Percentiles rank a stretch among this genome's conserved stretches.
Conservation (phyloP, 2,797 vertebrate species). For the Acrossocheilus wenchowensis region DNA sequence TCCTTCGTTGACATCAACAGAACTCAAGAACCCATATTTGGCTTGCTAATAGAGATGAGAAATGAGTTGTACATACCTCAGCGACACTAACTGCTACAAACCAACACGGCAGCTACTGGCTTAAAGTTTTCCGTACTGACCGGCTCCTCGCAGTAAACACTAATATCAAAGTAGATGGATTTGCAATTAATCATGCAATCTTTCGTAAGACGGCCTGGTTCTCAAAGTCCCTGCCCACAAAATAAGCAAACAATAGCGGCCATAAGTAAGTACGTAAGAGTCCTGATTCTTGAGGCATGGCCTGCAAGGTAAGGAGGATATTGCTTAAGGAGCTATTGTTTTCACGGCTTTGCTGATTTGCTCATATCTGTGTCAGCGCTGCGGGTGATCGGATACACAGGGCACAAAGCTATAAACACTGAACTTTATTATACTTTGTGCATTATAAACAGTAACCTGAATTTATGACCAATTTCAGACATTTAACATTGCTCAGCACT, state of each 20-base stretch:
- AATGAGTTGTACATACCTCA: slow-evolving; percentile 54
- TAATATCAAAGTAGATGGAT: slow-evolving; percentile 73
- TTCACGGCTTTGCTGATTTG: slow-evolving; percentile 11
- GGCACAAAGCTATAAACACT: neutral
- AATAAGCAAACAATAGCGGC: slow-evolving; percentile 27
- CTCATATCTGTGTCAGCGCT: slow-evolving; percentile 14
- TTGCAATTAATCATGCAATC: slow-evolving; percentile 62
- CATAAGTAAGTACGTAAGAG: slow-evolving; percentile 12
- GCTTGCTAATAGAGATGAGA: neutral
- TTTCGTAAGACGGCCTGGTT: slow-evolving; percentile 60
- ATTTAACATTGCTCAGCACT: neutral
- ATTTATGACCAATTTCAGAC: neutral
- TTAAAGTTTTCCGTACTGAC: slow-evolving; percentile 50
- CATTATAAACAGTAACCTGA: slow-evolving; percentile 4
- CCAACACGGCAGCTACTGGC: slow-evolving; percentile 51
- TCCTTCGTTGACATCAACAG: neutral
- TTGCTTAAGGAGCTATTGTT: slow-evolving; percentile 44
- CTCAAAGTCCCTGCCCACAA: slow-evolving; percentile 28
- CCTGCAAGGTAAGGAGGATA: slow-evolving; percentile 10
- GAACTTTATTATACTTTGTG: neutral
- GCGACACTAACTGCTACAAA: slow-evolving; percentile 35
- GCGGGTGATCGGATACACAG: neutral
- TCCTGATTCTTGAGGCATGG: neutral
- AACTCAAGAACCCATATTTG: slow-evolving; percentile 4
- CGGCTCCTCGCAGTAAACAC: slow-evolving; percentile 54